phyloP scores from a whole-genome alignment of 2,888 invertebrate genomes.

The Stramonita haemastoma region DNA sequence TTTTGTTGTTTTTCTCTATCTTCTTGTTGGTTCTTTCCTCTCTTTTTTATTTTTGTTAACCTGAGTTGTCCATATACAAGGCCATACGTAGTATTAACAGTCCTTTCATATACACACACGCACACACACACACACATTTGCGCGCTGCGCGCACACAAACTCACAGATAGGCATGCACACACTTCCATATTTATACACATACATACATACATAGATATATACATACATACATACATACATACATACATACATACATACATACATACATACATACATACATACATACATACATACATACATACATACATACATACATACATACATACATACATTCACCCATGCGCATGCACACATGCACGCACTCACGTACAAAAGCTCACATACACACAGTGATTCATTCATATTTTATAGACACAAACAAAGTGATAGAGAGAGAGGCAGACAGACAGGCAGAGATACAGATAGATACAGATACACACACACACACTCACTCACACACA shows the following conservation, averaged over 20 bases:
- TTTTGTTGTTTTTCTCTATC: too few relatives aligned
- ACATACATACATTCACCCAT: neutral
- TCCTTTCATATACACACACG: too few relatives aligned
- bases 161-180: neutral
- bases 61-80: too few relatives aligned
- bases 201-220: neutral
- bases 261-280: too few relatives aligned
- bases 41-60: neutral
- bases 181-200: neutral
- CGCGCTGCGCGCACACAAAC: neutral
- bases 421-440: too few relatives aligned
- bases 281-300: neutral
- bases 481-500: neutral
- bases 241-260: neutral
- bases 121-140: neutral
- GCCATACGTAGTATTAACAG: too few relatives aligned
- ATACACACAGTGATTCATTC: too few relatives aligned
- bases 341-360: neutral
- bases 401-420: too few relatives aligned
- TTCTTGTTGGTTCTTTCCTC: neutral
- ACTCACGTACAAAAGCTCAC: too few relatives aligned
- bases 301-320: slow-evolving; percentile 1
- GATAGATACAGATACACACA: too few relatives aligned
- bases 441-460: too few relatives aligned
- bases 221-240: neutral